These are phyloP conservation scores for Peromyscus polionotus DNA, from an alignment of 2,113 vertebrate genomes.

Conservation along the genomic window DNA sequence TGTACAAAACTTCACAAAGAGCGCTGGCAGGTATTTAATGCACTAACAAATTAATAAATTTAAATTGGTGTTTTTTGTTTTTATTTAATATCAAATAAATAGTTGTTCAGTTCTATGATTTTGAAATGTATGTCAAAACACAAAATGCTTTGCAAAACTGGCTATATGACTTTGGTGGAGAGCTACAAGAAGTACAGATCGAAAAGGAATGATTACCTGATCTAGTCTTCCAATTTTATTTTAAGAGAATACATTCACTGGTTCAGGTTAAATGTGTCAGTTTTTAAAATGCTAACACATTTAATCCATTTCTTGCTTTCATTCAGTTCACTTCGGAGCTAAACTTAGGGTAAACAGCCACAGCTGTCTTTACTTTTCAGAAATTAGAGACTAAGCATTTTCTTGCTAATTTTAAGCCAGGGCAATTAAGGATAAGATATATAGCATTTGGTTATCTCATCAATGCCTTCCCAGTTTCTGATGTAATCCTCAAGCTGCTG, in stretches of 20 bases:
- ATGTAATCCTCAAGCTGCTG: slow-evolving; percentile 1
- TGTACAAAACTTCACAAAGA: slow-evolving; percentile 19
- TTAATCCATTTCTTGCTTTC: slow-evolving; percentile 35
- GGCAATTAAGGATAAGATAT: slow-evolving; percentile 38
- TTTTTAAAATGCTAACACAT: slow-evolving; percentile 43
- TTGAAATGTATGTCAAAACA: not conserved
- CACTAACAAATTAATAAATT: not conserved
- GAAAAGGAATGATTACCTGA: not conserved
- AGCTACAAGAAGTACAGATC: not conserved
- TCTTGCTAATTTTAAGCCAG: slow-evolving; percentile 49
- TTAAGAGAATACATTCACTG: slow-evolving; percentile 13
- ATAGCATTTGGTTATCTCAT: slow-evolving; percentile 24
- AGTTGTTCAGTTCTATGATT: not conserved
- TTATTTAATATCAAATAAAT: slow-evolving; percentile 11
- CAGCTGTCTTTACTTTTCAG: slow-evolving; percentile 59
- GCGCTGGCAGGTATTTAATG: not conserved
- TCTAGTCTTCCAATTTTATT: not conserved
- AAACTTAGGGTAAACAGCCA: slow-evolving; percentile 56
- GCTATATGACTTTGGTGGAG: not conserved
- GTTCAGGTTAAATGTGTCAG: not conserved
- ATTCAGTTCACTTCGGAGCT: slow-evolving; percentile 49
- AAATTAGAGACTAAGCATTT: slow-evolving; percentile 56
- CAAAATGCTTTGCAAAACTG: slow-evolving; percentile 32
- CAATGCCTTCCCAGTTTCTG: not conserved
- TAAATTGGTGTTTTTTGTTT: not conserved